Base-by-base conservation (phyloP, 2,797 vertebrate genomes). In the Enteromius paludinosus region DNA sequence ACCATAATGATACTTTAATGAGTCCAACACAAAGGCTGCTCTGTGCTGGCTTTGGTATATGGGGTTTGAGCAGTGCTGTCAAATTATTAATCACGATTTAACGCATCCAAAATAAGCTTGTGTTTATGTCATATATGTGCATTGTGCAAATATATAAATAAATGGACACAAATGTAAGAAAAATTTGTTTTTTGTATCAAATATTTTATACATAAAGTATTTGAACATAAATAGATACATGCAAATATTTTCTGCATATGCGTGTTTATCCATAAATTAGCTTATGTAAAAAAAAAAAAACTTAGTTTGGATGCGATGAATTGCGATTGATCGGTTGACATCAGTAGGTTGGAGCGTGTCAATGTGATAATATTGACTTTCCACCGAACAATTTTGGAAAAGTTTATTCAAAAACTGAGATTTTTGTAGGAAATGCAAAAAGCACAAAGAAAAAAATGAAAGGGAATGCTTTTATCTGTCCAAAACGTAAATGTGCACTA, bases 1-100 rank as follows among this genome's bases (percentile, higher is more conserved):
- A 81, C 79, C 59, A 47, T 82, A 82, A 75, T 65, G 70, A 73
- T 41, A 38, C 79, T 74, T 65, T 74, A 81, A 81, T 76, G 62
- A 82, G 64, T 23, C 4, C 7, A 8, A 59, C 72, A 82, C 81
- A 82, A 82, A 76, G 64, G 62, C 73, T 6, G 59, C 62, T 82
- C 81, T 82, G 81, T 82, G 56, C 41, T 17, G 35, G 33, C 70
- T 41, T 17, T 20, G 25, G 23, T 35, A 4, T 6, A 43, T 9
- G 20, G 25, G 25, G 79, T 49, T 25, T 56, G 61, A 7, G 11
- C 54, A 25, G 54, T 59, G 54, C n/a, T 59, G n/a, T 56, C 54
- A 56, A 56, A n/a, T 56, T 23, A 56, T 56, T 25, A 56, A 56
- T 23, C n/a, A 9, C 9, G 1, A 54, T 54, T 54, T n/a, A n/a